Percentiles rank a stretch among this genome's conserved stretches.
Conservation (phyloP, 35 echinoderm and acorn worm genomes). For the Acanthaster planci region DNA sequence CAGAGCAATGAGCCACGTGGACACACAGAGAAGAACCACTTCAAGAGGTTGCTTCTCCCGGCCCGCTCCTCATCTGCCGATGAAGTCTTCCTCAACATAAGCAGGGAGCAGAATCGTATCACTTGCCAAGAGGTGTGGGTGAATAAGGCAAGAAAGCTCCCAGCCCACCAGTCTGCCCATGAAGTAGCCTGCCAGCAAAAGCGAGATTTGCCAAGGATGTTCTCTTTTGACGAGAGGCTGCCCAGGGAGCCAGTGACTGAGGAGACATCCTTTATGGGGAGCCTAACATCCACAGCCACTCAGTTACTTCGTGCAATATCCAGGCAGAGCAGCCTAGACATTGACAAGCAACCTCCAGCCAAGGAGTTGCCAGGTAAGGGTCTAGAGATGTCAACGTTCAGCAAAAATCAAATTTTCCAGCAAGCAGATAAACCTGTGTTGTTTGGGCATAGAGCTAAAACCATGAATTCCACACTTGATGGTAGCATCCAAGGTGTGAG, state of each 20-base stretch:
- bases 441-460: neutral
- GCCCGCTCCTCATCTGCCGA: conserved; percentile 27
- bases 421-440: neutral
- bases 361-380: conserved; percentile 14
- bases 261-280: neutral
- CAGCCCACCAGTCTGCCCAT: neutral
- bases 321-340: conserved; percentile 13
- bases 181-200: neutral
- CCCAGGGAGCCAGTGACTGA: neutral
- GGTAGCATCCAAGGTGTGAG: neutral
- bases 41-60: conserved; percentile 31
- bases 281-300: neutral
- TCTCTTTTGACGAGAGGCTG: neutral
- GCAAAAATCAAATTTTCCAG: neutral
- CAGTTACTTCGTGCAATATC: conserved; percentile 22
- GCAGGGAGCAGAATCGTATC: neutral
- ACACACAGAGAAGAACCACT: conserved; percentile 24
- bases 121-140: neutral
- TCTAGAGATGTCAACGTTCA: conserved; percentile 1
- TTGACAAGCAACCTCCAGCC: neutral
- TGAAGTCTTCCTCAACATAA: conserved; percentile 39
- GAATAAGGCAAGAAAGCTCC: neutral
- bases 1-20: neutral
- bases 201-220: neutral
- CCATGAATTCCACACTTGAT: neutral